Evolutionary conservation across 2,113 vertebrate species (phyloP).

Genomic region (Nipponia nippon): DNA sequence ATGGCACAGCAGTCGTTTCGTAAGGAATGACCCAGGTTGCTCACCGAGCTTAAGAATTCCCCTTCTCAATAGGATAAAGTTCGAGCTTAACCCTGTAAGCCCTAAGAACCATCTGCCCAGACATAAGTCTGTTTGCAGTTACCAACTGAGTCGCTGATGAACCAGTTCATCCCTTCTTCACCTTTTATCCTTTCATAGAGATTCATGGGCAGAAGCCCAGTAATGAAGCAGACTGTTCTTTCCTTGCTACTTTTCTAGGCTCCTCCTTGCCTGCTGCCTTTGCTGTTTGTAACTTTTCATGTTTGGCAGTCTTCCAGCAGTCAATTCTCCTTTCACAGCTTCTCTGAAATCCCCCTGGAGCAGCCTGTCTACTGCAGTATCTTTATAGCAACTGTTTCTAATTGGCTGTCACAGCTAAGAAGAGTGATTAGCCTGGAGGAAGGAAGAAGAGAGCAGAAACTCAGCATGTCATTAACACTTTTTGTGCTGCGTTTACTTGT

Average conservation of each 20-base stretch:
- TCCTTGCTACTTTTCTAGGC: not conserved
- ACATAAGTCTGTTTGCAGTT: not conserved
- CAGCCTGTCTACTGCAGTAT: not conserved
- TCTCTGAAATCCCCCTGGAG: not conserved
- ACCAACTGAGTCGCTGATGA: not conserved
- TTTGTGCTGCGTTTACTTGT: not conserved
- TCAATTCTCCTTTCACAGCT: not conserved
- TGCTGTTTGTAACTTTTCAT: not conserved
- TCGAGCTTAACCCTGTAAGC: not conserved
- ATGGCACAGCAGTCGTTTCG: accelerated
- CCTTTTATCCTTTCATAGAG: not conserved
- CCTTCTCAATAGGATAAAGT: not conserved
- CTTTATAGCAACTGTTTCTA: not conserved
- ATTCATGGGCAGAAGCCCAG: not conserved
- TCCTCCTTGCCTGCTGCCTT: not conserved
- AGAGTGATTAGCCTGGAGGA: not conserved
- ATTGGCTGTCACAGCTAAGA: not conserved
- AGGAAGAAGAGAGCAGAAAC: not conserved
- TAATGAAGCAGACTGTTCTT: not conserved
- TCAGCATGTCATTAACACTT: not conserved
- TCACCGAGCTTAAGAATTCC: not conserved
- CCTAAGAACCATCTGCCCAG: conserved; percentile 13
- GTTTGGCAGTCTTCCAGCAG: not conserved
- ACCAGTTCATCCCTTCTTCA: not conserved
- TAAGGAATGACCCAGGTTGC: not conserved